Conservation (phyloP, 2,113 vertebrate species). For the Cyrtonyx montezumae region DNA sequence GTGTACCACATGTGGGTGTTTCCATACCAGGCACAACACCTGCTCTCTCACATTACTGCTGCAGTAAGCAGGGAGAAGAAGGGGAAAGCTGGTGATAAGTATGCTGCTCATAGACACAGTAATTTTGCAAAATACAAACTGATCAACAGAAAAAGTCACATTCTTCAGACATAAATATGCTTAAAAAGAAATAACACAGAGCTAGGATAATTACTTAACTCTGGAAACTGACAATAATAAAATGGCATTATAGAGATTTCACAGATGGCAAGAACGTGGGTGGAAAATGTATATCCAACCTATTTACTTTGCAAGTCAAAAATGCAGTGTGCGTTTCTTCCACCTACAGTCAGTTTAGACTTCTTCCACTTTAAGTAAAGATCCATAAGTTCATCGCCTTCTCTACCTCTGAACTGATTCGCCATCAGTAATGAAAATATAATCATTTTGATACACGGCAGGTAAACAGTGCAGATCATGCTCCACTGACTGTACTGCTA, state of each 20-base stretch:
- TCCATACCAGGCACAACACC: neutral
- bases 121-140: neutral
- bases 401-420: neutral
- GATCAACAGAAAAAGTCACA: neutral
- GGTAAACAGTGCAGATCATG: neutral
- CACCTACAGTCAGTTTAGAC: neutral
- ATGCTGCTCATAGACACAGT: neutral
- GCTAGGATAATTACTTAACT: neutral
- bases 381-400: neutral
- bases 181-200: neutral
- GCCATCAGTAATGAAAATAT: slow-evolving; percentile 4
- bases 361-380: slow-evolving; percentile 5
- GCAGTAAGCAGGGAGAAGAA: neutral
- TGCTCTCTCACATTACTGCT: neutral
- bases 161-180: neutral
- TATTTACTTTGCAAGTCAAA: slow-evolving; percentile 2
- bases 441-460: neutral
- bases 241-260: slow-evolving; percentile 7
- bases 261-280: slow-evolving; percentile 19
- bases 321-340: neutral
- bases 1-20: neutral
- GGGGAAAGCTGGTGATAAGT: neutral
- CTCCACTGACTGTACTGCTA: neutral
- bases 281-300: neutral
- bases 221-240: neutral